Percentiles rank a stretch among this genome's conserved stretches.
Conservation (phyloP, 2,113 vertebrate species). For the Erythrolamprus reginae region DNA sequence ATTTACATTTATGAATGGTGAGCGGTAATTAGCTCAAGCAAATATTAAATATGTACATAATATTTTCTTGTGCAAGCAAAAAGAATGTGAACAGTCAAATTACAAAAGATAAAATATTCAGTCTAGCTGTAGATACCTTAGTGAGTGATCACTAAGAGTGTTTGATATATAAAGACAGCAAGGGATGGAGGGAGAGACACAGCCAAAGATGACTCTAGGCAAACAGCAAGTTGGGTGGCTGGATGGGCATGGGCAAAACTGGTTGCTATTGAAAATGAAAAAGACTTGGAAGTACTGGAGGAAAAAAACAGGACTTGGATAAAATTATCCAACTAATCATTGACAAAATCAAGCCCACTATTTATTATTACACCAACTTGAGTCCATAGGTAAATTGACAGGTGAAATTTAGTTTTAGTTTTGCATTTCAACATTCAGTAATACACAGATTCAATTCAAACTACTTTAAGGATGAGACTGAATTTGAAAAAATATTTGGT, state of each 20-base stretch:
- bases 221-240: neutral
- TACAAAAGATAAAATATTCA: neutral
- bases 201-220: neutral
- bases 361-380: neutral
- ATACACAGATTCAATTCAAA: neutral
- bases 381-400: neutral
- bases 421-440: neutral
- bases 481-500: neutral
- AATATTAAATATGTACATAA: neutral
- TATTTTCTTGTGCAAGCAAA: neutral
- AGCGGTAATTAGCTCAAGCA: neutral
- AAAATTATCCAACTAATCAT: neutral
- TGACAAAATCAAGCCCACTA: neutral
- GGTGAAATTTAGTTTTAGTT: neutral
- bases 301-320: neutral
- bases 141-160: neutral
- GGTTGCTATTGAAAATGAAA: neutral
- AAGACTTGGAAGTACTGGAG: neutral
- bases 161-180: neutral
- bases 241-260: too few relatives aligned
- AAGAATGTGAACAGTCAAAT: neutral
- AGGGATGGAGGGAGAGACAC: neutral
- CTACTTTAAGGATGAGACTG: neutral
- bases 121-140: neutral
- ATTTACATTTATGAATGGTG: neutral